Evolutionary conservation across 2,797 vertebrate genomes (phyloP), one percentile per base, ranked within the genome.

Genomic region (Micromesistius poutassou): DNA sequence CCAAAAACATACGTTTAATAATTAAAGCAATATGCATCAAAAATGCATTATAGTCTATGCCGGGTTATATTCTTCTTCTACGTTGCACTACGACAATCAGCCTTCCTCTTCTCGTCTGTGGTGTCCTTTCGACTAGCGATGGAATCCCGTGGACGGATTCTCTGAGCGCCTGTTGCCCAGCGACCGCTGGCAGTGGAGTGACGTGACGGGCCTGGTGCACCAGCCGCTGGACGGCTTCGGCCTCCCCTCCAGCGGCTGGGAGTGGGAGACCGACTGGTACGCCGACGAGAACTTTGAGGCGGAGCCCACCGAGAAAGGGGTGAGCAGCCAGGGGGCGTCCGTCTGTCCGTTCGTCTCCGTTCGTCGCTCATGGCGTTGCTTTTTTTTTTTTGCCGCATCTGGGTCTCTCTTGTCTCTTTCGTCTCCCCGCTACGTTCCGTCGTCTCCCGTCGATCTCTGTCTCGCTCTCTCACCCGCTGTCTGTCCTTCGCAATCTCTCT

Each of bases 151-250:
- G 72, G 96, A 96, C 6, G 96, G 98, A 79, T 99, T 98, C 92
- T 98, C 97, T 0, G 96, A 97, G 62, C 95, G 94, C 55, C 89
- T 99, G 78, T 89, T 99, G 83, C 98, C 96, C 0, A 99, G 97
- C 25, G 98, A 99, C 90, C 98, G 98, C 89, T 99, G 98, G 98
- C 95, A 95, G 74, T 99, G 97, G 97, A 99, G 98, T 10, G 96
- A 99, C 76, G 92, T 97, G 88, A 96, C 95, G 0, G 98, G 98
- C 70, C 93, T 98, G 72, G 94, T 96, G 79, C 95, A 96, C 78
- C 96, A 96, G 86, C 94, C 93, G 1, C 92, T 97, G 68, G 93
- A 95, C 75, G 86, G 91, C 83, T 97, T 97, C 89, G 89, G 66
- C 6, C 94, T 98, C 74, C 95, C 96, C 28, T 98, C 97, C 0